A percentile compares a stretch with the other conserved stretches of the same genome.
These are phyloP conservation scores for Rhinolophus ferrumequinum DNA, from an alignment of 2,113 vertebrate species.

Conservation along the genomic window DNA sequence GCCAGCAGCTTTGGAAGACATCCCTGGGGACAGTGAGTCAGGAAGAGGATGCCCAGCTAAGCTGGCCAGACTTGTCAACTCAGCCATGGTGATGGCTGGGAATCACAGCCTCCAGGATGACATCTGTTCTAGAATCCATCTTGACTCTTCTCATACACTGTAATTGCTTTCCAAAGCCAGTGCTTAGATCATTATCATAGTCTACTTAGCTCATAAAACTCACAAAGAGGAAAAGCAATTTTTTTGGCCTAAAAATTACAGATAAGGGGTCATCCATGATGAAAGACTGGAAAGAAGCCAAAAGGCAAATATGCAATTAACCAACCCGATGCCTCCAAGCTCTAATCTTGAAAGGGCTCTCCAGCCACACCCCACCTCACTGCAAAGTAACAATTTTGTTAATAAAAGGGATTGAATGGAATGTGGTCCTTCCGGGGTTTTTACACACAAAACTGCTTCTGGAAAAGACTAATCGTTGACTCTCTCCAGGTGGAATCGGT, in stretches of 20 bases:
- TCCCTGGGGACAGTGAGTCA: not conserved
- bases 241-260: conserved; percentile 56
- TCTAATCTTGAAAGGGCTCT: conserved; percentile 39
- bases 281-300: conserved; percentile 62
- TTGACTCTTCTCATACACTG: not conserved
- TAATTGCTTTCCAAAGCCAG: not conserved
- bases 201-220: conserved; percentile 33
- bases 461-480: conserved; percentile 26
- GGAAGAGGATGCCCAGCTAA: not conserved
- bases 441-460: not conserved
- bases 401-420: conserved; percentile 73
- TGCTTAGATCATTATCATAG: not conserved
- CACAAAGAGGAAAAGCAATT: not conserved
- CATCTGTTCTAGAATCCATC: not conserved
- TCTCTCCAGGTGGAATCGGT: not conserved
- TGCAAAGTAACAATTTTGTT: conserved; percentile 66
- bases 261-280: conserved; percentile 66
- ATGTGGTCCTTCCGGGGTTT: conserved; percentile 69
- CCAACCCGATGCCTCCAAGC: not conserved
- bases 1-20: not conserved
- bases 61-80: not conserved
- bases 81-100: not conserved
- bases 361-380: not conserved
- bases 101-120: not conserved
- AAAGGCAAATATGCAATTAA: conserved; percentile 67